Conservation (phyloP, 2,113 vertebrate species). For the Meriones unguiculatus region DNA sequence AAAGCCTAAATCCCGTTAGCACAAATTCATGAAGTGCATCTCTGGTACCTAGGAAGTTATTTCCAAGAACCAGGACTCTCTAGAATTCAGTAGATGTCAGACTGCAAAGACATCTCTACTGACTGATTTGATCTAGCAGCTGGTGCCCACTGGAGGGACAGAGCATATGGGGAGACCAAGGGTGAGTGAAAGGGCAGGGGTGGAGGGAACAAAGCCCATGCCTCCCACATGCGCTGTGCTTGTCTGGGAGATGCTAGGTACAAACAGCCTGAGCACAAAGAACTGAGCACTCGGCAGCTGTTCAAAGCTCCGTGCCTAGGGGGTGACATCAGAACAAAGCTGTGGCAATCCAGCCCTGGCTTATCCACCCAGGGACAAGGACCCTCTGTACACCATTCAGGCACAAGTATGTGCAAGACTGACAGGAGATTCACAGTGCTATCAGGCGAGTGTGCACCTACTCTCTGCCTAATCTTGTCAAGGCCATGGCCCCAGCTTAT, state of each 20-base stretch:
- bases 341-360: background rate
- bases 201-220: background rate
- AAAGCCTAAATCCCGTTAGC: background rate
- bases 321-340: background rate
- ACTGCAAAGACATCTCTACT: background rate
- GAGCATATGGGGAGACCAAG: background rate
- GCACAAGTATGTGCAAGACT: background rate
- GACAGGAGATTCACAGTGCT: background rate
- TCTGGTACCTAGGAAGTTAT: background rate
- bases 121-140: background rate
- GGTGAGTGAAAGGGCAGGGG: background rate
- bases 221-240: background rate
- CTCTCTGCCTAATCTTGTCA: background rate
- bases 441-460: background rate
- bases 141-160: background rate
- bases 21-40: background rate
- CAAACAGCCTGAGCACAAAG: background rate
- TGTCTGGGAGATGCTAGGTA: background rate
- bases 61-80: constrained; percentile 20
- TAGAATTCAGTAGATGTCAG: background rate
- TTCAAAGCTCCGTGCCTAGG: background rate
- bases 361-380: too few relatives aligned
- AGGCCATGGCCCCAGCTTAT: background rate
- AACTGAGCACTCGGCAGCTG: background rate
- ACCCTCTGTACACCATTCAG: background rate